Evolutionary conservation across 2,888 invertebrate genomes (phyloP).

Genomic region (Neria commutata): DNA sequence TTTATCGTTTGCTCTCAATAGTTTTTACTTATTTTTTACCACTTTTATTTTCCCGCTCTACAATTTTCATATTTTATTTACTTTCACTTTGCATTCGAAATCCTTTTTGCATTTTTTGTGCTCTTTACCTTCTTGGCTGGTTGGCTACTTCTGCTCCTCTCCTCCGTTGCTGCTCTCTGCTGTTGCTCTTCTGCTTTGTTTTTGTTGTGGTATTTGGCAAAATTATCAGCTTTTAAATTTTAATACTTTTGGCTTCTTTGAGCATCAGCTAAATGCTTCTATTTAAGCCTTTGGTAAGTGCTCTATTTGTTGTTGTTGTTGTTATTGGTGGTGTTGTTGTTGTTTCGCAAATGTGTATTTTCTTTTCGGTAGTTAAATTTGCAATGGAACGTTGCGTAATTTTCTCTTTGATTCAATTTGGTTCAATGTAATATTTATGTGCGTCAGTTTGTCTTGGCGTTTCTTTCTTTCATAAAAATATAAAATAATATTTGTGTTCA

Average conservation of each 20-base stretch:
- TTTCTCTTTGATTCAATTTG: too few relatives aligned
- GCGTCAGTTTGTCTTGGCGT: too few relatives aligned
- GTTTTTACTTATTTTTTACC: neutral
- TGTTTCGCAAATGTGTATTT: constrained; percentile 16
- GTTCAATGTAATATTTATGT: too few relatives aligned
- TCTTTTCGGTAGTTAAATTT: constrained; percentile 16
- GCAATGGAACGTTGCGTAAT: too few relatives aligned
- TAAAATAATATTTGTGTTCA: too few relatives aligned
- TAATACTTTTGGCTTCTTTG: constrained; percentile 8
- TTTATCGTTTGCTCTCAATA: neutral
- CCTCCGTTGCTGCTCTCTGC: constrained; percentile 6
- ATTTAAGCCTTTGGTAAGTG: constrained; percentile 1
- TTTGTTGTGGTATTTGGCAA: too few relatives aligned
- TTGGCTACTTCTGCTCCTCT: too few relatives aligned
- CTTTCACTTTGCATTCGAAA: constrained; percentile 6
- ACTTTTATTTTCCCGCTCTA: neutral
- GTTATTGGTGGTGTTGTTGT: neutral
- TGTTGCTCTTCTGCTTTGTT: constrained; percentile 5
- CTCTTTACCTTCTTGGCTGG: neutral
- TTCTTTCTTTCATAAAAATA: too few relatives aligned
- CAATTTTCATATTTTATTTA: constrained; percentile 2
- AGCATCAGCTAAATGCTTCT: too few relatives aligned
- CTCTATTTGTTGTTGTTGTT: neutral
- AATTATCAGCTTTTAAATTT: constrained; percentile 26
- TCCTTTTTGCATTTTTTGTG: neutral